phyloP scores from a whole-genome alignment of 2,888 invertebrate genomes.

The Agrochola macilenta region DNA sequence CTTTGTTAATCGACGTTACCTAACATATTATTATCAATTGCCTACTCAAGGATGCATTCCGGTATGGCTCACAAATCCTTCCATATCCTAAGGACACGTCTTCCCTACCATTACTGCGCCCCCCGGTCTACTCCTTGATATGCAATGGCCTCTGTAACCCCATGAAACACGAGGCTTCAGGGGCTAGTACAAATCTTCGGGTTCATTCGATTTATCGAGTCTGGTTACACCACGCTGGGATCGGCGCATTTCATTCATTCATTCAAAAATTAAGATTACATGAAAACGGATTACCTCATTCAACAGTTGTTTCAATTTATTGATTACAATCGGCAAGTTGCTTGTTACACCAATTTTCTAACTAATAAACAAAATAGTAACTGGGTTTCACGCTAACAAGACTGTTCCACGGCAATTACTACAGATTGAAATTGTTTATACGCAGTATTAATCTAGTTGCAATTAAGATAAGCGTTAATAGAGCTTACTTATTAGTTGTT shows the following conservation, averaged over 20 bases:
- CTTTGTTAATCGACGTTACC: conserved; percentile 14
- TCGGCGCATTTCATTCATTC: too few species aligned
- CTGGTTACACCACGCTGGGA: too few species aligned
- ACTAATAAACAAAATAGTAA: conserved; percentile 45
- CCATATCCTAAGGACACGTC: too few species aligned
- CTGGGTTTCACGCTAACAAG: conserved; percentile 49
- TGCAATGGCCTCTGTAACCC: too few species aligned
- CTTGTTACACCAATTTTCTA: conserved; percentile 50
- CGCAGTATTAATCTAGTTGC: conserved; percentile 38
- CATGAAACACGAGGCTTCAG: too few species aligned
- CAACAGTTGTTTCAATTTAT: conserved; percentile 21
- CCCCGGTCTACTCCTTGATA: too few species aligned
- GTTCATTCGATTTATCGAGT: too few species aligned
- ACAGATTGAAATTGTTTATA: conserved; percentile 39
- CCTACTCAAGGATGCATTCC: too few species aligned
- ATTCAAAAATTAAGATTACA: conserved; percentile 25
- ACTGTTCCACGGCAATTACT: conserved; percentile 44
- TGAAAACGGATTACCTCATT: conserved; percentile 43
- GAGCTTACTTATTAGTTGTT: conserved; percentile 13
- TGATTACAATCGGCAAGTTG: conserved; percentile 32
- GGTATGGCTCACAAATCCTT: too few species aligned
- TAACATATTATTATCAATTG: conserved; percentile 25
- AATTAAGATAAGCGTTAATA: conserved; percentile 48
- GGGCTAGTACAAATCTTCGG: too few species aligned
- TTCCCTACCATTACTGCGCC: too few species aligned